Conservation (phyloP, 2,113 vertebrate species). For the Ancistrus triradiatus region DNA sequence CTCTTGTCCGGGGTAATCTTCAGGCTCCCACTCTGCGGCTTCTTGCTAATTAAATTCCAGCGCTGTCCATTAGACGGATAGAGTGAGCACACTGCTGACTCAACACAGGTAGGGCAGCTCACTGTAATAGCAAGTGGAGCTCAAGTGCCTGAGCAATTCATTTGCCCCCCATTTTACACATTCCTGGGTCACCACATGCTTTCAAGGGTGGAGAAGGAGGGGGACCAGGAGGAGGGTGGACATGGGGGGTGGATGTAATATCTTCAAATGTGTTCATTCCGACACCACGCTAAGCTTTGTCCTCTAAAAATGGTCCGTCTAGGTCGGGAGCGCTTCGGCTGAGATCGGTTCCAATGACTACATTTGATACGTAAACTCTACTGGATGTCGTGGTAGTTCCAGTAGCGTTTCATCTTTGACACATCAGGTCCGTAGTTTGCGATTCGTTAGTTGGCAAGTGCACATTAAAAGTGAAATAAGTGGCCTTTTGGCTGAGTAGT, state of each 20-base stretch:
- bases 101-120: constrained; percentile 90
- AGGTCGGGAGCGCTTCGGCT: constrained; percentile 1
- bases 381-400: background rate
- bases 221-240: background rate
- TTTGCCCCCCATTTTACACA: constrained; percentile 65
- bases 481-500: too few species aligned
- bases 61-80: constrained; percentile 96
- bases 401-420: too few species aligned
- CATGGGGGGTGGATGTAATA: background rate
- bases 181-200: constrained; percentile 67
- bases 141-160: constrained; percentile 67
- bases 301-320: constrained; percentile 53
- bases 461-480: too few species aligned
- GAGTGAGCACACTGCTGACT: constrained; percentile 90
- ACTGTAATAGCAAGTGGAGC: constrained; percentile 73
- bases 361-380: background rate
- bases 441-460: too few species aligned
- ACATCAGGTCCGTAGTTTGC: too few species aligned
- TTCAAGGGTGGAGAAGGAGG: constrained; percentile 58
- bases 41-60: constrained; percentile 98
- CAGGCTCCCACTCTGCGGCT: constrained; percentile 78
- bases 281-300: constrained; percentile 49
- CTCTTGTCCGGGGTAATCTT: constrained; percentile 49
- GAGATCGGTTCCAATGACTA: background rate
- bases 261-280: constrained; percentile 53